Evolutionary conservation across 2,113 vertebrate species (phyloP).

Genomic region (Paramormyrops kingsleyae): DNA sequence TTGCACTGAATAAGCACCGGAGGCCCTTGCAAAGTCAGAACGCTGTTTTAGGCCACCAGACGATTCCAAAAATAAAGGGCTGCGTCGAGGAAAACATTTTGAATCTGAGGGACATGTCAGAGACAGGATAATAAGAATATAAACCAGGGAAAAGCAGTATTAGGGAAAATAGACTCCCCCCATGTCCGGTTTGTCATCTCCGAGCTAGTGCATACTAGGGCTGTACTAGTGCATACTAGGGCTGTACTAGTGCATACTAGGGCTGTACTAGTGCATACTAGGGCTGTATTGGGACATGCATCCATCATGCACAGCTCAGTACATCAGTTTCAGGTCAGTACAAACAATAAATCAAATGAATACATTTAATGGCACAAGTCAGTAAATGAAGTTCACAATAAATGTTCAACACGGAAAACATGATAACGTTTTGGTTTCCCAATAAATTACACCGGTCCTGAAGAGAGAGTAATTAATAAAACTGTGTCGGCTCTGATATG

Average conservation of each 20-base stretch:
- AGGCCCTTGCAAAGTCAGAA: neutral
- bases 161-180: conserved; percentile 23
- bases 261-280: neutral
- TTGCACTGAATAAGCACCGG: conserved; percentile 5
- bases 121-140: conserved; percentile 25
- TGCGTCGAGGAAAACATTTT: conserved; percentile 14
- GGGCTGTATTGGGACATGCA: neutral
- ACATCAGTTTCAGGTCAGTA: neutral
- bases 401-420: neutral
- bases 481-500: neutral
- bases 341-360: neutral
- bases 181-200: neutral
- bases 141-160: conserved; percentile 34
- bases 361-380: neutral
- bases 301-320: neutral
- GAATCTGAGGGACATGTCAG: conserved; percentile 19
- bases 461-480: neutral
- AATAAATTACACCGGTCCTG: neutral
- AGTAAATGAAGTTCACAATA: neutral
- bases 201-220: neutral
- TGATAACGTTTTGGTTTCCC: neutral
- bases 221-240: neutral
- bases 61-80: conserved; percentile 13
- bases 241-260: neutral
- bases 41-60: conserved; percentile 21